Conservation (phyloP, 2,888 invertebrate genomes). For the Leptinotarsa juncta region DNA sequence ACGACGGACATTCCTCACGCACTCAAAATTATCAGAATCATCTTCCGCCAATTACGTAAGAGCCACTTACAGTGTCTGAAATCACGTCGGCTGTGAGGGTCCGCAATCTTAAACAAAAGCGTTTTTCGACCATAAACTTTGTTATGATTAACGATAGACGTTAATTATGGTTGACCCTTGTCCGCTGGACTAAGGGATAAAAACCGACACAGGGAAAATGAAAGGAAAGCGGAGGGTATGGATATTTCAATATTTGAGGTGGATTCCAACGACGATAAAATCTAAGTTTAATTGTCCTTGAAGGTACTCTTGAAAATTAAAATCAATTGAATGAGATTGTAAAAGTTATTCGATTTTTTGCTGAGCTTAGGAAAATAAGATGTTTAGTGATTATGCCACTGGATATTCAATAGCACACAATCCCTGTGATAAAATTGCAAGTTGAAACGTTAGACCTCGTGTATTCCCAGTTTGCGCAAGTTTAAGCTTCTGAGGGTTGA, state of each 20-base stretch:
- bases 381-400: no score
- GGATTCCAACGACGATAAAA: not conserved
- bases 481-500: no score
- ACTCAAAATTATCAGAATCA: slow-evolving; percentile 49
- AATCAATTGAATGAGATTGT: no score
- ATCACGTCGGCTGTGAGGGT: slow-evolving; percentile 39
- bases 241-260: slow-evolving; percentile 1
- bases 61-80: slow-evolving; percentile 43
- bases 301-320: no score
- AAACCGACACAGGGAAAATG: not conserved
- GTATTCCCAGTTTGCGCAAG: no score
- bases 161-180: slow-evolving; percentile 59
- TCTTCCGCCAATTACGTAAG: slow-evolving; percentile 48
- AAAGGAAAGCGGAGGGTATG: not conserved
- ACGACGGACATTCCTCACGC: slow-evolving; percentile 41
- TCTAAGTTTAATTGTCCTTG: not conserved
- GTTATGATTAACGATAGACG: slow-evolving; percentile 59
- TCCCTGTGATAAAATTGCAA: no score
- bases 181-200: slow-evolving; percentile 42
- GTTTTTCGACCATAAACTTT: slow-evolving; percentile 52
- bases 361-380: no score
- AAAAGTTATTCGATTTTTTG: no score
- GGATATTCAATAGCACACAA: no score
- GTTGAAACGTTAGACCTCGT: no score
- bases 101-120: slow-evolving; percentile 53